Conservation (phyloP, 2,113 vertebrate species). For the Cariama cristata region DNA sequence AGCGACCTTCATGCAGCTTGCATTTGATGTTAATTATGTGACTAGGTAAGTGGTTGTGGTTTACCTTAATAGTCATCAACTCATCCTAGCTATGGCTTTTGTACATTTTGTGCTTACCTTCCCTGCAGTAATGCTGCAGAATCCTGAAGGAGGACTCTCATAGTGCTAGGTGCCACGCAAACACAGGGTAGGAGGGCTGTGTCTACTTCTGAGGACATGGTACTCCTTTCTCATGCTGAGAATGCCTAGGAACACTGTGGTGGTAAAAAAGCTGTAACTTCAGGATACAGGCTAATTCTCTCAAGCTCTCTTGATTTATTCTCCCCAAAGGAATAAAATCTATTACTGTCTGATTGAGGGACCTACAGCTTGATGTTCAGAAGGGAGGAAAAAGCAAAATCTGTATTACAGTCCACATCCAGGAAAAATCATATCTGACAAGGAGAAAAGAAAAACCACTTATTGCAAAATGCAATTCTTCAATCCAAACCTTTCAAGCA, state of each 20-base stretch:
- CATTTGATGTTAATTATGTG: not conserved
- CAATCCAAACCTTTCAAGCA: not conserved
- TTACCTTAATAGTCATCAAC: not conserved
- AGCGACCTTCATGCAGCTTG: not conserved
- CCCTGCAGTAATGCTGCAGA: not conserved
- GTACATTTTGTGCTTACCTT: not conserved
- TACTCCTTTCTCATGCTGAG: not conserved
- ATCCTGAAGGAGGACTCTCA: not conserved
- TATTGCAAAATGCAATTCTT: not conserved
- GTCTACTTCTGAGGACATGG: not conserved
- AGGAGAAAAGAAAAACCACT: not conserved
- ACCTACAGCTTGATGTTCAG: not conserved
- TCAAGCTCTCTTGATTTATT: not conserved
- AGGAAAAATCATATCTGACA: not conserved
- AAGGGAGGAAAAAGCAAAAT: not conserved
- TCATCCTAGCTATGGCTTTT: not conserved
- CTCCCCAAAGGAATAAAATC: not conserved
- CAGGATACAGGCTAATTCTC: not conserved
- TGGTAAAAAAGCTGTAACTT: not conserved
- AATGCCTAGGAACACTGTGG: not conserved
- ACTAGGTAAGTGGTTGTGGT: not conserved
- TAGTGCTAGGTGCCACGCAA: not conserved
- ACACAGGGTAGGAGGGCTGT: not conserved
- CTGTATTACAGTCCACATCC: not conserved
- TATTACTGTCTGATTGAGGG: not conserved